Base-by-base conservation (phyloP, 2,888 invertebrate genomes). In the Clepsis dumicolana region DNA sequence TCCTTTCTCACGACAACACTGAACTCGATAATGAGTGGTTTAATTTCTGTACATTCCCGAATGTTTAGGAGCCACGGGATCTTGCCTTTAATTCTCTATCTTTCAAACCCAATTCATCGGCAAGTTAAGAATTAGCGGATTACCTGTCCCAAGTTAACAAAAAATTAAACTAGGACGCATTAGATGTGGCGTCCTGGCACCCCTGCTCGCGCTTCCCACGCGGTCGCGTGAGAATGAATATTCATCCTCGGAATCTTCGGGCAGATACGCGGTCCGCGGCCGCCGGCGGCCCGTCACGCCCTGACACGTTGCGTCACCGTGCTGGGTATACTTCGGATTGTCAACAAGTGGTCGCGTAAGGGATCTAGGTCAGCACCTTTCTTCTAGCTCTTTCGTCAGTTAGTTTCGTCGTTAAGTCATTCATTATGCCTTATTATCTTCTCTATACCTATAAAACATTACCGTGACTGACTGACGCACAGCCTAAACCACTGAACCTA, bases 221-320 rank as follows among this genome's bases (percentile, higher is more conserved):
- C 67, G 27, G 64, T 32, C 64, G 73, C 79, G 82, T 80, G 80
- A 75, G 81, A 78, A 76, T 81, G 77, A 76, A 79, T 81, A 82
- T 82, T 73, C 78, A 79, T 74, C 44, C 61, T 53, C 18, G 62
- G n/a, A n/a, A n/a, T n/a, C n/a, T n/a, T n/a, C n/a, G n/a, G 29
- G 29, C 29, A 4, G 4, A 63, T 60, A 70, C 12, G 12, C 35
- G 12, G 35, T 2, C 12, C 12, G 12, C 35, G 12, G 35, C 35
- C 35, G 7, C 16, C 16, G 3, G 41, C 41, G 16, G 41, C 16
- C 41, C 16, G 44, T 16, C 44, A 21, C 48, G 48, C 10, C 3
- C 21, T 16, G 41, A 7, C 41, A 4, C 41, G 18, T 48, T 48
- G 48, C 48, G 48, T 21, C 21, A 48, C 21, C n/a, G 2, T 3